A percentile compares a stretch with the other conserved stretches of the same genome.
Conservation (phyloP, 2,797 vertebrate species). For the Tolypeutes matacus region DNA sequence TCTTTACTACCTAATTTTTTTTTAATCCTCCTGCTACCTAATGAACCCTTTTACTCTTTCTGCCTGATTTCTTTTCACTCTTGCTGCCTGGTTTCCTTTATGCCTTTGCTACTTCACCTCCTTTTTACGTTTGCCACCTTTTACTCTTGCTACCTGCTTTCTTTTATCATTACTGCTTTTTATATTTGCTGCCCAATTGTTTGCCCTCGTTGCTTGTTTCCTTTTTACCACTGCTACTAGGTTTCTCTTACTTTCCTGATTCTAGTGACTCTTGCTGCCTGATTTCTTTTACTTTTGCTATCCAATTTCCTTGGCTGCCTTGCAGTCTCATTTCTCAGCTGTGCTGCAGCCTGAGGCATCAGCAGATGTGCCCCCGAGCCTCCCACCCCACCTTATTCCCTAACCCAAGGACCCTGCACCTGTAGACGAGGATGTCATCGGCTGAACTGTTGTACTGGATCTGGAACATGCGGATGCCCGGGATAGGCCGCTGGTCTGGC, state of each 20-base stretch:
- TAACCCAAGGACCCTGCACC: slow-evolving; percentile 85
- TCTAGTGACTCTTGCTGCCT: not conserved
- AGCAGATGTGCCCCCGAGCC: not conserved
- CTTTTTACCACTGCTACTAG: not conserved
- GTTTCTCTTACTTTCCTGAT: not conserved
- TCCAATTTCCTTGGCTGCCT: not conserved
- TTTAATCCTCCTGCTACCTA: not conserved
- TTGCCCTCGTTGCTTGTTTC: not conserved
- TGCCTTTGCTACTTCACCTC: not conserved
- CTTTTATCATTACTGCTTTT: not conserved
- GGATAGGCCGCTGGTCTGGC: slow-evolving; percentile 93
- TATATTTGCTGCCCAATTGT: not conserved
- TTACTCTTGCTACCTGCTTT: slow-evolving; percentile 1
- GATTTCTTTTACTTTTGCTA: not conserved
- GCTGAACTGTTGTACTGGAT: slow-evolving; percentile 97
- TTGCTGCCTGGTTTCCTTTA: not conserved
- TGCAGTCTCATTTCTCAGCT: not conserved
- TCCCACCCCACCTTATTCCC: not conserved
- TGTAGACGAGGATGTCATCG: slow-evolving; percentile 95
- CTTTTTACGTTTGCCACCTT: not conserved
- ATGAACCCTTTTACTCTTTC: not conserved
- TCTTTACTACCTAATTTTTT: not conserved
- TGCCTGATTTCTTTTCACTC: not conserved
- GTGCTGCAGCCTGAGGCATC: not conserved
- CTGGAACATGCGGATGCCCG: slow-evolving; percentile 96